phyloP scores from a whole-genome alignment of 1,140 invertebrate genomes.

The Scylla paramamosain region DNA sequence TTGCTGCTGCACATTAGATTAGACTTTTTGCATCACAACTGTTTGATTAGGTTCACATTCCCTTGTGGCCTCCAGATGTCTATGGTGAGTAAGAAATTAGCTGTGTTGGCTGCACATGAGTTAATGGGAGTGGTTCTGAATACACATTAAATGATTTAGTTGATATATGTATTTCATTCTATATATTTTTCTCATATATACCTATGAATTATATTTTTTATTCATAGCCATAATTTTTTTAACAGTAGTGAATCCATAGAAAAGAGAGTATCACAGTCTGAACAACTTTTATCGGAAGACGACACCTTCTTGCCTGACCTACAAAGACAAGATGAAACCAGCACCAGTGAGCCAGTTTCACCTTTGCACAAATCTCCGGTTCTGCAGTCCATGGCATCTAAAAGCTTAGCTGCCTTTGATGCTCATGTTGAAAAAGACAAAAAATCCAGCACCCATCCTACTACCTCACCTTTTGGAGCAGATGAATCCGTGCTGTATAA shows the following conservation, averaged over 20 bases:
- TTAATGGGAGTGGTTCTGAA: too few species aligned
- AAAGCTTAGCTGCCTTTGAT: conserved; percentile 27
- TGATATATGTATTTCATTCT: not conserved
- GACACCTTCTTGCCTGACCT: not conserved
- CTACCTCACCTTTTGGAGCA: not conserved
- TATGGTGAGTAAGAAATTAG: not conserved
- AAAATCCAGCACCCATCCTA: not conserved
- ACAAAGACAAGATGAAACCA: not conserved
- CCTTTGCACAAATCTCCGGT: not conserved
- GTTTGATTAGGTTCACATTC: not conserved
- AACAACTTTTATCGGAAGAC: not conserved
- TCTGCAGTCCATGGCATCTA: not conserved
- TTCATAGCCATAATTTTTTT: not conserved
- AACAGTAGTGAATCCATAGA: conserved; percentile 31
- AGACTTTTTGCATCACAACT: not conserved
- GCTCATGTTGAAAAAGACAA: not conserved
- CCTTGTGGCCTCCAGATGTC: not conserved
- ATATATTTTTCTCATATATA: too few species aligned
- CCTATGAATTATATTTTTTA: too few species aligned
- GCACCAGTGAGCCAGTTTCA: conserved; percentile 44
- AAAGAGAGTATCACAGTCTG: not conserved
- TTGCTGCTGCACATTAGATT: not conserved
- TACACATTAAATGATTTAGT: too few species aligned
- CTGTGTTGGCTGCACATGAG: not conserved
- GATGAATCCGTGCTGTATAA: conserved; percentile 17